These are phyloP conservation scores for Andricus quercusramuli DNA, from an alignment of 2,888 invertebrate species.

Conservation along the genomic window DNA sequence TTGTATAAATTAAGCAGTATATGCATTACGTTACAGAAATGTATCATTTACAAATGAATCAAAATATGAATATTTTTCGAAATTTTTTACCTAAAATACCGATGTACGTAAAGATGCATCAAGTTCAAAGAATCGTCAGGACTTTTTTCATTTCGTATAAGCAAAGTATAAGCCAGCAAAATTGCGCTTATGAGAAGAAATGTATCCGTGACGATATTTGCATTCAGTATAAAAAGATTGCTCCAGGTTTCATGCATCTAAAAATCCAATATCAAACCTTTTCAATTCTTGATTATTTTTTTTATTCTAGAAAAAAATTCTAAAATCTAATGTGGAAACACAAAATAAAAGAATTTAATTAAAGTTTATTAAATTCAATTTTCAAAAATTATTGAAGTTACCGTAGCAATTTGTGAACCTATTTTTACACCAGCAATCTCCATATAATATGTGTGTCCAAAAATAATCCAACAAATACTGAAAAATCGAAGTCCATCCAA, in stretches of 20 bases:
- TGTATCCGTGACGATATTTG: slow-evolving; percentile 72
- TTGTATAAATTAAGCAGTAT: too few species aligned
- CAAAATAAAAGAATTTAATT: neutral
- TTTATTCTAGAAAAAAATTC: too few species aligned
- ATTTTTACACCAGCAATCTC: slow-evolving; percentile 63
- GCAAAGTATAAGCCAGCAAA: slow-evolving; percentile 67
- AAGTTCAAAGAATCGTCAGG: slow-evolving; percentile 79
- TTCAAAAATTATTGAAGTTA: too few species aligned
- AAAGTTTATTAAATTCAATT: too few species aligned
- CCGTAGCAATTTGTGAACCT: slow-evolving; percentile 61
- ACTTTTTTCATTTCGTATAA: slow-evolving; percentile 59
- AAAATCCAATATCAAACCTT: neutral
- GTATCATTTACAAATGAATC: neutral
- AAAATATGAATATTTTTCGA: slow-evolving; percentile 42
- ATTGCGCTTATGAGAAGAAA: slow-evolving; percentile 74
- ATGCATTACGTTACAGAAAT: neutral
- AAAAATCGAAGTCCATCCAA: slow-evolving; percentile 78
- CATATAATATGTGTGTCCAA: slow-evolving; percentile 71
- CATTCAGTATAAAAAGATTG: slow-evolving; percentile 71
- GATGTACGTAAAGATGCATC: slow-evolving; percentile 82
- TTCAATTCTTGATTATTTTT: too few species aligned
- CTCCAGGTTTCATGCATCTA: slow-evolving; percentile 69
- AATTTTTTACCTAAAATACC: slow-evolving; percentile 83
- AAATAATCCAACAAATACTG: slow-evolving; percentile 75
- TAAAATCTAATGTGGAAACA: neutral